Evolutionary conservation across 2,888 invertebrate species (phyloP).

Genomic region (Hedya salicella): DNA sequence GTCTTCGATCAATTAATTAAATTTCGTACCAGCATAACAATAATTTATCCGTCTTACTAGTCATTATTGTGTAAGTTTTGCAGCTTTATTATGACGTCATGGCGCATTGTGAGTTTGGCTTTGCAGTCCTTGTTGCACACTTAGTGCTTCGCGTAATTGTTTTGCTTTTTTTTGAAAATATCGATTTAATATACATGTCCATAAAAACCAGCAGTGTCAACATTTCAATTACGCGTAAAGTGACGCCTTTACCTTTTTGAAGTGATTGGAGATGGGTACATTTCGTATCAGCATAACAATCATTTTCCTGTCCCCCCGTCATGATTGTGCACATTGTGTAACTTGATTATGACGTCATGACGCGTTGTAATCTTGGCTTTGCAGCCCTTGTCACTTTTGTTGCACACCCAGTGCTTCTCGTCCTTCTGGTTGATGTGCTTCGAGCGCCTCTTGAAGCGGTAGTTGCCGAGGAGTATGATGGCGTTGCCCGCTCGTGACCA

Average conservation of each 20-base stretch:
- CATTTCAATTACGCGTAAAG: too few species aligned
- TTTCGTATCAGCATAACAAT: too few species aligned
- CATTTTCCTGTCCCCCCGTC: conserved; percentile 63
- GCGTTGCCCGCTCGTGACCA: conserved; percentile 79
- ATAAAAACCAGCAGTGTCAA: too few species aligned
- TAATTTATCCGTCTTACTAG: too few species aligned
- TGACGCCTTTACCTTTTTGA: too few species aligned
- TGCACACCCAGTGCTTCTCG: conserved; percentile 79
- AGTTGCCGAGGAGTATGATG: conserved; percentile 73
- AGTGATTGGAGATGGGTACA: too few species aligned
- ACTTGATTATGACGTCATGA: conserved; percentile 74
- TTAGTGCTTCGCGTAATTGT: conserved; percentile 72
- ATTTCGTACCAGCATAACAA: too few species aligned
- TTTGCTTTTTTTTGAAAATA: too few species aligned
- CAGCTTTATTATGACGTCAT: conserved; percentile 74
- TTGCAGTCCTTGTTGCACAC: conserved; percentile 79
- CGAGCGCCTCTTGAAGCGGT: conserved; percentile 77
- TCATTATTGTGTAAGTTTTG: conserved; percentile 72
- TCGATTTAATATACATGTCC: too few species aligned
- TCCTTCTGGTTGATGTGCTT: conserved; percentile 70
- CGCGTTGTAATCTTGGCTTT: conserved; percentile 74
- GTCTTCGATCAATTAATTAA: too few species aligned
- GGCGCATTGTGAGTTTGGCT: conserved; percentile 71
- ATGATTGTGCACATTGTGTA: conserved; percentile 73
- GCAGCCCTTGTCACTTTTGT: conserved; percentile 77